Percentiles rank a stretch among this genome's conserved stretches.
phyloP scores from a whole-genome alignment of 2,113 vertebrate genomes.

The Bombycilla garrulus region DNA sequence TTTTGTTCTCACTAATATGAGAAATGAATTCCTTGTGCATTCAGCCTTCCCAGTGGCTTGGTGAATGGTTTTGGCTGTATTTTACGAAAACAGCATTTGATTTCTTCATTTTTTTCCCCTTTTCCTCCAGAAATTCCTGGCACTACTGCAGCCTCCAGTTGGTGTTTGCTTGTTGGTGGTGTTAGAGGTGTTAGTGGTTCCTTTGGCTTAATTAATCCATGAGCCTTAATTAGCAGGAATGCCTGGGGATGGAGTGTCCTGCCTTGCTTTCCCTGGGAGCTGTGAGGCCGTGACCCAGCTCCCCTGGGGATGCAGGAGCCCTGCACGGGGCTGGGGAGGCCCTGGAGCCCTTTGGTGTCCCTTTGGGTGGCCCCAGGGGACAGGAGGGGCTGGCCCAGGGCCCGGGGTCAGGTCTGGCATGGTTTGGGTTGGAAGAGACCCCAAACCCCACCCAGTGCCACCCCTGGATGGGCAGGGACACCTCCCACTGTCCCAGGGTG shows the following conservation, averaged over 20 bases:
- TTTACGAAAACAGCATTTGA: background rate
- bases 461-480: background rate
- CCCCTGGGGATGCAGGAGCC: fast-evolving
- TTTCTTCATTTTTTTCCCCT: background rate
- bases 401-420: too few relatives aligned
- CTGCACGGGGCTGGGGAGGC: background rate
- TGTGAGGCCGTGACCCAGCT: fast-evolving
- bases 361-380: fast-evolving
- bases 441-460: fast-evolving
- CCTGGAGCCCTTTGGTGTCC: background rate
- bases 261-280: background rate
- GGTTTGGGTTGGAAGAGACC: background rate
- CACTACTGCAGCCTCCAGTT: fast-evolving
- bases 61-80: background rate
- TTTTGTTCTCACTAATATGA: background rate
- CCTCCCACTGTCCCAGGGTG: background rate
- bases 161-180: background rate
- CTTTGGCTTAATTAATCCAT: background rate
- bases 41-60: background rate
- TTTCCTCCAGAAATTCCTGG: background rate
- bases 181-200: background rate
- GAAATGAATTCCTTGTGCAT: background rate
- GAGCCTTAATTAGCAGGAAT: background rate
- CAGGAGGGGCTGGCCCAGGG: background rate
- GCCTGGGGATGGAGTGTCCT: background rate